Evolutionary conservation across 2,797 vertebrate species (phyloP), one percentile per base, ranked within the genome.

Genomic region (Karalla daura): DNA sequence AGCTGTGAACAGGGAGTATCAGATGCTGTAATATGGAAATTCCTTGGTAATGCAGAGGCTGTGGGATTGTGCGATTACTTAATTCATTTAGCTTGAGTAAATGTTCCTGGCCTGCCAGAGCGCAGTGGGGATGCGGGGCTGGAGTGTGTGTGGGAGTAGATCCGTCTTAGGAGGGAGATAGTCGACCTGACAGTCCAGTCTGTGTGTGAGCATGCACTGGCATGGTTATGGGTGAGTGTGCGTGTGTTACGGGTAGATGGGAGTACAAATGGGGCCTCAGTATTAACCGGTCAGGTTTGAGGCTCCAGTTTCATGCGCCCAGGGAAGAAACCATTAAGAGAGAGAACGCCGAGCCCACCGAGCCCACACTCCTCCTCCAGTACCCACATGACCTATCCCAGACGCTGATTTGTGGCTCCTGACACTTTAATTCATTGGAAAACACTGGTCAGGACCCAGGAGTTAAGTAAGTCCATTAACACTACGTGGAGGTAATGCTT

Each of bases 1-100:
- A 86, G 73, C 89, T 81, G 89, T 85, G 79, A 94, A 92, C 90
- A 81, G 92, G 95, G 95, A 95, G 91, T 95, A 97, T 96, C 94
- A 67, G 86, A 91, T 95, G 91, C 90, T 91, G 82, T 91, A 95
- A 95, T 93, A 93, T 94, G 95, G 95, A 96, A 95, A 96, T 95
- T 95, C 95, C 92, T 94, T 74, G 85, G 89, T 92, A 93, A 91
- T 92, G 90, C 90, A 90, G 90, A 88, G 90, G 91, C 93, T 85
- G 87, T 88, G 86, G 93, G 91, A 90, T 91, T 94, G 86, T 85
- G 80, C 53, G 81, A 95, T 96, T 94, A 92, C 95, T 95, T 93
- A 92, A 95, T 93, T 95, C 90, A 89, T 94, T 94, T 92, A 94
- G 86, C 89, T n/a, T 70, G 61, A 89, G 90, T 88, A 87, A 93